These are phyloP conservation scores for Saturnia japonica DNA, from an alignment of 2,888 invertebrate species.

Conservation along the genomic window DNA sequence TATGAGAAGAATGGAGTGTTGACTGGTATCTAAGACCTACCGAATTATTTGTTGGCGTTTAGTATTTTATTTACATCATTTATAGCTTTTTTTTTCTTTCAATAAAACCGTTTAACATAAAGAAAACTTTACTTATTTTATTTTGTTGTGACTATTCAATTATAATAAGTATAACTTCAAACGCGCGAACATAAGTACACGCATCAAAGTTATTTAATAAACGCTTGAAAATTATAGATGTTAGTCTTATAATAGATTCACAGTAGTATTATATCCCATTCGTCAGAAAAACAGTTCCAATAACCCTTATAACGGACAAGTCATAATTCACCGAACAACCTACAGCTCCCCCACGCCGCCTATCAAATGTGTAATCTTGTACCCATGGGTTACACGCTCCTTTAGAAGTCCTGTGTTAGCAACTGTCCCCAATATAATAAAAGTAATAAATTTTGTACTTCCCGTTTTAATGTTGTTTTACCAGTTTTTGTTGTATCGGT, in stretches of 20 bases:
- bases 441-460: neutral
- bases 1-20: too few species aligned
- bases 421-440: slow-evolving; percentile 6
- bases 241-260: neutral
- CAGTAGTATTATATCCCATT: neutral
- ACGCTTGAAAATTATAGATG: neutral
- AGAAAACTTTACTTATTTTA: too few species aligned
- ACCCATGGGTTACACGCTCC: slow-evolving; percentile 27
- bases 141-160: too few species aligned
- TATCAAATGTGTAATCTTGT: slow-evolving; percentile 40
- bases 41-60: too few species aligned
- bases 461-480: neutral
- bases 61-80: too few species aligned
- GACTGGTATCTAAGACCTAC: too few species aligned
- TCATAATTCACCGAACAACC: slow-evolving; percentile 37
- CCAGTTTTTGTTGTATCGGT: neutral
- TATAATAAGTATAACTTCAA: too few species aligned
- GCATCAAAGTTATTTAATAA: neutral
- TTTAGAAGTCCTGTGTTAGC: neutral
- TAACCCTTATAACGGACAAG: slow-evolving; percentile 32
- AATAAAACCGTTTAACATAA: too few species aligned
- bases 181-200: too few species aligned
- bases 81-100: too few species aligned
- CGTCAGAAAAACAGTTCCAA: slow-evolving; percentile 3
- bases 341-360: slow-evolving; percentile 28